Base-by-base conservation (phyloP, 2,113 vertebrate species). In the Gopherus evgoodei region DNA sequence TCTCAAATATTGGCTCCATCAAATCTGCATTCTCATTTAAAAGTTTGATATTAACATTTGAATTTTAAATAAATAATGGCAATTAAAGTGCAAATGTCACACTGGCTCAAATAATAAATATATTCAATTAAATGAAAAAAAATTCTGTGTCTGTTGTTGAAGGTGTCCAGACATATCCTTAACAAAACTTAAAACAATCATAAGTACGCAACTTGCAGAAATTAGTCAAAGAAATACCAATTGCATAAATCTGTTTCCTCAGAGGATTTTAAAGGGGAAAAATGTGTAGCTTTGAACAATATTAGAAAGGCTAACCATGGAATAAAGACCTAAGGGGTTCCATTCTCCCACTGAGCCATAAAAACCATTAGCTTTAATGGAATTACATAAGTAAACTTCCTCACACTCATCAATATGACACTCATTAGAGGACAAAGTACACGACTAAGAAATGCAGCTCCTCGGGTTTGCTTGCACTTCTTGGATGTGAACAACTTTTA, bases 401-500 rank as follows among this genome's bases (percentile, higher is more conserved):
- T 81, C 83, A 78, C 53, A 7, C 35, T 13, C 16, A 89, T 11
- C 81, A 56, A 57, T 42, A 78, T 5, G 79, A 21, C 90, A 0
- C 0, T 12, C 44, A 3, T 1, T 52, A 75, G 38, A 47, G 11
- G 81, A 81, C 65, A 59, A 69, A 62, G 17, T 27, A 38, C 22
- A 65, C 8, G 12, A 42, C 0, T 2, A 76, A 86, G 24, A 35
- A 83, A 17, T 0, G 0, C 2, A 12, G 6, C 6, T 14, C 65
- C 3, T 3, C 4, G 1, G 6, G 6, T 22, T 88, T 72, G 0
- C 1, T n/a, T 2, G 22, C 2, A 2, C 44, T 86, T 75, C 76
- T 83, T 79, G 8, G 12, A 78, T 78, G 24, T 44, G 10, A 44
- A 76, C 5, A 44, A 78, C 42, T 27, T 56, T 81, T 89, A 83